Evolutionary conservation across 1,140 invertebrate species (phyloP).

Genomic region (Panulirus ornatus): DNA sequence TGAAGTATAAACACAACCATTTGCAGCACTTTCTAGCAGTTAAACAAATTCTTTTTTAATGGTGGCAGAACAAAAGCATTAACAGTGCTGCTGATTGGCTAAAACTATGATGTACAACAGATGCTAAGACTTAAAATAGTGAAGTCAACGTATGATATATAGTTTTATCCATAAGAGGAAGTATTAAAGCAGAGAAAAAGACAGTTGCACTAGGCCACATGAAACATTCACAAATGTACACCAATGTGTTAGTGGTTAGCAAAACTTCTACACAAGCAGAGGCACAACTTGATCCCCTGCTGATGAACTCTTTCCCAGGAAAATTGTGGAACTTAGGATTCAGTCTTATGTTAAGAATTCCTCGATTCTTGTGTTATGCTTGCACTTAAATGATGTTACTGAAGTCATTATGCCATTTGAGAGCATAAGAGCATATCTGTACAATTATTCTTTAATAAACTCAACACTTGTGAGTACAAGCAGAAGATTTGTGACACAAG

Average conservation of each 20-base stretch:
- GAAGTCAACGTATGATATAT: constrained; percentile 43
- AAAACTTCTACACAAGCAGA: constrained; percentile 57
- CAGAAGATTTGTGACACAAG: constrained; percentile 53
- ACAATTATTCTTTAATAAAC: constrained; percentile 54
- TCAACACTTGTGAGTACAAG: constrained; percentile 42
- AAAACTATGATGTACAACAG: constrained; percentile 15
- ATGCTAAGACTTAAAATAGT: constrained; percentile 1
- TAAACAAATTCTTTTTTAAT: constrained; percentile 17
- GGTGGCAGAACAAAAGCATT: constrained; percentile 13
- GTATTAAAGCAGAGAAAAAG: constrained; percentile 35
- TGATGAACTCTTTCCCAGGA: constrained; percentile 34
- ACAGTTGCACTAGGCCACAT: constrained; percentile 59
- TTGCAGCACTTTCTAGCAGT: constrained; percentile 40
- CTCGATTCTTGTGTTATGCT: constrained; percentile 29
- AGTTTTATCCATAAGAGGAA: constrained; percentile 38
- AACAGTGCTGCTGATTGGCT: constrained; percentile 25
- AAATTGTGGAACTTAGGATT: constrained; percentile 22
- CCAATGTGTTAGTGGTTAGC: constrained; percentile 60
- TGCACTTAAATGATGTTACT: constrained; percentile 32
- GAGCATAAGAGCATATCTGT: constrained; percentile 35
- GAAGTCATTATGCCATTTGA: constrained; percentile 27
- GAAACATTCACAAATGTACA: constrained; percentile 61
- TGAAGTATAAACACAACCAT: constrained; percentile 6
- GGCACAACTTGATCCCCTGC: constrained; percentile 59
- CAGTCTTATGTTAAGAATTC: constrained; percentile 40